phyloP scores from a whole-genome alignment of 2,888 invertebrate genomes.

The Conistra vaccinii region DNA sequence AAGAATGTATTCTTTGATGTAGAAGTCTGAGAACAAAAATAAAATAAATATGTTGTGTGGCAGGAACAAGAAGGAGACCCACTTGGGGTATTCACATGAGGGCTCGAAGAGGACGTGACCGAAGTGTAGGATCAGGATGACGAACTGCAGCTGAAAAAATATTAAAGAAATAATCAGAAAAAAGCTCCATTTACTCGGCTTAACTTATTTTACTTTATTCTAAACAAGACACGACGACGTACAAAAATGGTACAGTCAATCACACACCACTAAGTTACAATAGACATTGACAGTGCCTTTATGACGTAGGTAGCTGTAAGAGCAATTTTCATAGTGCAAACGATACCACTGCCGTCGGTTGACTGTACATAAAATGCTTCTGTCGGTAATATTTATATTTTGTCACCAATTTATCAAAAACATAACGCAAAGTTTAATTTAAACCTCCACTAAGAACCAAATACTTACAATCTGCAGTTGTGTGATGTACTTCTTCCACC shows the following conservation, averaged over 20 bases:
- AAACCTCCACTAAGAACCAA: background rate
- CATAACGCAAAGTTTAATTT: background rate
- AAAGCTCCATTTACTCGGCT: too few relatives aligned
- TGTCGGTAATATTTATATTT: background rate
- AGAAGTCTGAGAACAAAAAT: slow-evolving; percentile 93
- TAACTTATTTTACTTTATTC: background rate
- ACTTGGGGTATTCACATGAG: slow-evolving; percentile 92
- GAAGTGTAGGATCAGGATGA: slow-evolving; percentile 91
- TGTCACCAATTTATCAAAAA: background rate
- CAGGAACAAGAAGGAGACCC: slow-evolving; percentile 90
- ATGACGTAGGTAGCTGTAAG: background rate
- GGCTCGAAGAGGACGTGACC: slow-evolving; percentile 89
- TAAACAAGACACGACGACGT: background rate
- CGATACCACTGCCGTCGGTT: background rate
- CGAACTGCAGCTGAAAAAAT: slow-evolving; percentile 91
- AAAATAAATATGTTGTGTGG: slow-evolving; percentile 93
- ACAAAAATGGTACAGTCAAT: background rate
- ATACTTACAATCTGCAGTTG: slow-evolving; percentile 94
- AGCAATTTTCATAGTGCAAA: background rate
- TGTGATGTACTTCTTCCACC: slow-evolving; percentile 97
- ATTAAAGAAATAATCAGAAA: slow-evolving; percentile 1
- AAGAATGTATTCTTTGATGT: slow-evolving; percentile 92
- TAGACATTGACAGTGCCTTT: background rate
- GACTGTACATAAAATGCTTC: background rate
- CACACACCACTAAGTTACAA: background rate